A percentile compares a stretch with the other conserved stretches of the same genome.
Conservation (phyloP, 2,888 invertebrate genomes). For the Agrotis clavis region DNA sequence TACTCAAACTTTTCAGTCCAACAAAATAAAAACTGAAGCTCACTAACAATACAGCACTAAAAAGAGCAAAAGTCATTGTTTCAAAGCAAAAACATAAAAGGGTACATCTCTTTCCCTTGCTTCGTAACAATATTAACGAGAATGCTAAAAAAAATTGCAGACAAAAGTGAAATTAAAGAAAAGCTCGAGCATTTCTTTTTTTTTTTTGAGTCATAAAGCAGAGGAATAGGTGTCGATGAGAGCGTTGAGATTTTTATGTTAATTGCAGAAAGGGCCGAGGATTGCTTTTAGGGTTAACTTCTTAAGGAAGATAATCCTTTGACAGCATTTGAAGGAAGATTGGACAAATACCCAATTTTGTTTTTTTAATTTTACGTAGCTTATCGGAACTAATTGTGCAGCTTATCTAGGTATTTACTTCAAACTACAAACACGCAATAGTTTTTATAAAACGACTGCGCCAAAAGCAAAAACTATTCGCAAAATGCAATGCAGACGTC, state of each 20-base stretch:
- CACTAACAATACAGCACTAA: constrained; percentile 24
- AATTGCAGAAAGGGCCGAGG: constrained; percentile 22
- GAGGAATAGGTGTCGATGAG: constrained; percentile 30
- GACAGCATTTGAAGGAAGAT: not conserved
- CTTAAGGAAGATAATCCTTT: not conserved
- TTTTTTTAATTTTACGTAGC: not conserved
- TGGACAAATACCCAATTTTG: not conserved
- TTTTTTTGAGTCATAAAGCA: constrained; percentile 43
- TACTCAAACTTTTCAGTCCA: constrained; percentile 4
- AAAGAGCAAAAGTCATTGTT: constrained; percentile 16
- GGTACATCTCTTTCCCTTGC: constrained; percentile 18
- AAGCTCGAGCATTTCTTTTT: constrained; percentile 24
- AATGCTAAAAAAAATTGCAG: constrained; percentile 36
- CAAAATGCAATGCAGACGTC: not conserved
- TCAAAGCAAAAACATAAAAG: constrained; percentile 29
- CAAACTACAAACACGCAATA: not conserved
- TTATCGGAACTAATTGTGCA: too few species aligned
- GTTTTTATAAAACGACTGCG: too few species aligned
- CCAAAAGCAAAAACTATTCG: too few species aligned
- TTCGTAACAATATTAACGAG: constrained; percentile 42
- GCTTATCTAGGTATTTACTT: not conserved
- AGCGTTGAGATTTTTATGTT: constrained; percentile 40
- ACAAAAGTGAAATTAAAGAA: constrained; percentile 64
- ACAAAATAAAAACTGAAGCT: constrained; percentile 16
- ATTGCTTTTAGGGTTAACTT: constrained; percentile 35